Evolutionary conservation across 2,888 invertebrate species (phyloP), one percentile per base, ranked within the genome.

Genomic region (Andrena trimmerana): DNA sequence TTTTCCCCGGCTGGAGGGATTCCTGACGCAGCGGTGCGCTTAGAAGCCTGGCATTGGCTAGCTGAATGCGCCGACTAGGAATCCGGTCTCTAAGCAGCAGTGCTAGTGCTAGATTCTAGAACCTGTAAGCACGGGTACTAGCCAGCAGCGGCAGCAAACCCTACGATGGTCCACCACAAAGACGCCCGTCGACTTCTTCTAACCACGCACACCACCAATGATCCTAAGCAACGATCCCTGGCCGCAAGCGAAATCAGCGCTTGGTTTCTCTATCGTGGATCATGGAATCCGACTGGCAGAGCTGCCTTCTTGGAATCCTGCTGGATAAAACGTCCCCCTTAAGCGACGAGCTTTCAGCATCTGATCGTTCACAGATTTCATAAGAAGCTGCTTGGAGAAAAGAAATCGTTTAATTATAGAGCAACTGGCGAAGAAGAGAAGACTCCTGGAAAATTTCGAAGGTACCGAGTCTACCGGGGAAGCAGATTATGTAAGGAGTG

Each of bases 51-150:
- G 82, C 71, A 76, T 67, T 71, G 68, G 81, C 68, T 84, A 88
- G 73, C 79, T 78, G 79, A 81, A 73, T 67, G 80, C 76, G 71
- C 78, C 65, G 81, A 82, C 86, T 85, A 88, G 88, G 88, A 88
- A 88, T 88, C 88, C 88, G 88, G 88, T 88, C 88, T 86, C 83
- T 81, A 85, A 84, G 77, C 86, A 77, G 70, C 59, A 70, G 74
- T 57, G 72, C 82, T 72, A 60, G 72, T 72, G 77, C 80, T 88
- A 86, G 78, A 84, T 70, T 81, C 78, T 78, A 59, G 57, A 78
- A 77, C 78, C 77, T 83, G 83, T 81, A 82, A 82, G 82, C 67
- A 68, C 70, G 59, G 70, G 81, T 70, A 81, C 75, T 63, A 72
- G 67, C 71, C 33, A 42, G 42, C 42, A 42, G 42, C 42, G 42